Base-by-base conservation (phyloP, 2,888 invertebrate species). In the Cylloceria caligata region DNA sequence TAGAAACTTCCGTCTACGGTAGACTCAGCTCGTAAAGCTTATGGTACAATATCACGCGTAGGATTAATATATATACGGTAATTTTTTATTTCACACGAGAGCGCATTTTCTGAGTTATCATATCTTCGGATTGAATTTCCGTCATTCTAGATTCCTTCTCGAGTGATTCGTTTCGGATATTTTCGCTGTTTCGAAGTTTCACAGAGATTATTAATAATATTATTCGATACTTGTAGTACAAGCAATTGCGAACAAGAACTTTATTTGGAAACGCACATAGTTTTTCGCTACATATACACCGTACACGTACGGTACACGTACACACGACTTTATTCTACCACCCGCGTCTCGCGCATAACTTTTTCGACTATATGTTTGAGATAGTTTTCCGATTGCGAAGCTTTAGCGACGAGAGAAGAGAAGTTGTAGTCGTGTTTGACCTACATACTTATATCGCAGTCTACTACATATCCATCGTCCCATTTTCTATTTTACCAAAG, bases 41-140 rank as follows among this genome's bases (percentile, higher is more conserved):
- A 73, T 79, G 55, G 72, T 60, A 36, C 30, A 47, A 19, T 79
- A 79, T 80, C 79, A 62, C 72, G 79, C 72, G 73, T 67, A 30
- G 24, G 52, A 68, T 62, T 19, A 65, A 80, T 74, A 52, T 60
- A 13, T 72, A 55, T 16, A 55, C n/a, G 13, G 27, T 3, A 19
- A n/a, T 39, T 49, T 30, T 24, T 34, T 68, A 30, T 62, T 68
- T 49, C 39, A 21, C 19, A 7, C 36, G 57, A 72, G 65, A 45
- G 45, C 6, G 27, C 42, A 19, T n/a, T n/a, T n/a, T n/a, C n/a
- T n/a, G 27, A 21, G 60, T 52, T 68, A 68, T 78, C 11, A 47
- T 55, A 47, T 47, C 45, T 27, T 55, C 13, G 13, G 27, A 0
- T 27, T 55, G 27, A n/a, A n/a, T 27, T 52, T 24, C n/a, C 27